Evolutionary conservation across 2,797 vertebrate species (phyloP).

Genomic region (Pantherophis vulpinus): DNA sequence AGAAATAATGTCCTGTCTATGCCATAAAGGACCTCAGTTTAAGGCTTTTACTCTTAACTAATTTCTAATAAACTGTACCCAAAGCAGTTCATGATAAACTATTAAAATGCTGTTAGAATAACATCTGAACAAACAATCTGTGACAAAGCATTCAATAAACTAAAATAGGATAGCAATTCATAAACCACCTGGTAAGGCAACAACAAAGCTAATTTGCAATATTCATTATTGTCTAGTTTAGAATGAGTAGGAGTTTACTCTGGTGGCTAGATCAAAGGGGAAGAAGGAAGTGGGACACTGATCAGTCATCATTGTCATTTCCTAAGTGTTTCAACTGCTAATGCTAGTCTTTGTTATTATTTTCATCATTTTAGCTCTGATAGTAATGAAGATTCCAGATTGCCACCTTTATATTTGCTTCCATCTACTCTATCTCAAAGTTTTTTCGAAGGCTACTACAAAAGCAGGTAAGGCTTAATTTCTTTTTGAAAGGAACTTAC

Average conservation of each 20-base stretch:
- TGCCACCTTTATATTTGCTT: conserved; percentile 3
- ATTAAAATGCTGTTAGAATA: neutral
- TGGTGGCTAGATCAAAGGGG: neutral
- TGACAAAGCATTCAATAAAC: neutral
- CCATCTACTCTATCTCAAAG: neutral
- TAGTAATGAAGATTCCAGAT: neutral
- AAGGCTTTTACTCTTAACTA: neutral
- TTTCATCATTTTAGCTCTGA: neutral
- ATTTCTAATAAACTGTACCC: neutral
- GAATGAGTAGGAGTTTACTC: neutral
- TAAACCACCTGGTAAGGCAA: neutral
- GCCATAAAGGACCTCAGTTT: neutral
- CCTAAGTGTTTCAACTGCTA: neutral
- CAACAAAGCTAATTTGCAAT: neutral
- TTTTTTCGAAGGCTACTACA: neutral
- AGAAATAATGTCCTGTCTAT: neutral
- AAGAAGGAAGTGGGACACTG: neutral
- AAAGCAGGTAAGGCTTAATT: conserved; percentile 20
- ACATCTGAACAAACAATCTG: neutral
- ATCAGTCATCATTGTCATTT: neutral
- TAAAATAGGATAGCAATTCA: neutral
- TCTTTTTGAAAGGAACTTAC: neutral
- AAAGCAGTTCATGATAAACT: neutral
- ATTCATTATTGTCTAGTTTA: neutral
- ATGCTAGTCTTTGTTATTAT: neutral